Evolutionary conservation across 2,113 vertebrate species (phyloP).

Genomic region (mouse (Mus musculus)): DNA sequence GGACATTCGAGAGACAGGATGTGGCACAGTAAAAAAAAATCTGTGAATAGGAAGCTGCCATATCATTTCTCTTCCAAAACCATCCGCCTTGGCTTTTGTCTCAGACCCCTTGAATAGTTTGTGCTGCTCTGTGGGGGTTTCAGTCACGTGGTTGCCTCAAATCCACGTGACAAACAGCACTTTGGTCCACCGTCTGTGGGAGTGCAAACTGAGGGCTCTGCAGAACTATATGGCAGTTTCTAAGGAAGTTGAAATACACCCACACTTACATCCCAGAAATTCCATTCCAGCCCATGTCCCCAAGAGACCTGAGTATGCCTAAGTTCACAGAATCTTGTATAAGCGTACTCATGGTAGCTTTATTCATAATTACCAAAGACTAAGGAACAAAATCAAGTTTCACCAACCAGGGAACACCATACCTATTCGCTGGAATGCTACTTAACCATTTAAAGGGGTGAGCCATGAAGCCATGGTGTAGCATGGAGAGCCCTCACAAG

Average conservation of each 20-base stretch:
- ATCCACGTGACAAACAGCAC: neutral
- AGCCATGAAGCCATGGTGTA: neutral
- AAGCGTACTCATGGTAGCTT: neutral
- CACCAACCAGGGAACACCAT: neutral
- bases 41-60: neutral
- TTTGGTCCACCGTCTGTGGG: neutral
- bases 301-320: neutral
- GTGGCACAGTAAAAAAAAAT: conserved; percentile 1
- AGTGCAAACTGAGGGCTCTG: conserved; percentile 32
- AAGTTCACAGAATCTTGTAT: neutral
- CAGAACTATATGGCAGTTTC: neutral
- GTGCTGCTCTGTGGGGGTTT: neutral
- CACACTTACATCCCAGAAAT: neutral
- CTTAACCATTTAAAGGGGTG: neutral
- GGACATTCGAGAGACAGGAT: neutral
- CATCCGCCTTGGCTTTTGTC: neutral
- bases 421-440: neutral
- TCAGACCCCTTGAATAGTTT: conserved; percentile 16
- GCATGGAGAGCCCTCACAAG: neutral
- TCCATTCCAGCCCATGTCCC: neutral
- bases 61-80: conserved; percentile 34
- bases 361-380: conserved; percentile 10
- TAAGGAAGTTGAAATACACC: conserved; percentile 31
- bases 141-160: conserved; percentile 7
- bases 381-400: neutral